Evolutionary conservation across 1,140 invertebrate genomes (phyloP), one percentile per base, ranked within the genome.

Genomic region (Leptinotarsa undecemlineata): DNA sequence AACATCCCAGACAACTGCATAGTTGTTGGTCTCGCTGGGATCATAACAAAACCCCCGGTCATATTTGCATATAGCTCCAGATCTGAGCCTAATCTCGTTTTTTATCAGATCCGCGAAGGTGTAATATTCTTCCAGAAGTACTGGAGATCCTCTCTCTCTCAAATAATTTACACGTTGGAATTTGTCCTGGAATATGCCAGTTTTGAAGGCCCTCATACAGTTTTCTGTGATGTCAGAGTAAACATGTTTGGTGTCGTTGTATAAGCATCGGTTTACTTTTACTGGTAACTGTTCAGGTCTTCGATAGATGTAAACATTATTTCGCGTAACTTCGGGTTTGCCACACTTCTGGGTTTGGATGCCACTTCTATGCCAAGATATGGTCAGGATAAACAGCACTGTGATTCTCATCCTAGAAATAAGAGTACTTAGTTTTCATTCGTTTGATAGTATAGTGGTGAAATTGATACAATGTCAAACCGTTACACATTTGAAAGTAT

Each of bases 31-130:
- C 19, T 68, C 66, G 19, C 23, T 68, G 23, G 66, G 66, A 19
- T 68, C 66, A 68, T 68, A 68, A 68, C 66, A 68, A 47, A 68
- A 68, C n/a, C 66, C 66, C 15, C 66, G 48, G 33, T 68, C 66
- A 26, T 68, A 68, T 47, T 42, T 68, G 33, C 66, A 68, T 42
- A 6, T 17, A 5, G 23, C 17, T 19, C 66, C 66, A 3, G 66
- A 42, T 47, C 66, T 68, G 0, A 68, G 66, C n/a, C 2, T 6
- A n/a, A 68, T 47, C 42, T 68, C 66, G 15, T 68, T 68, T 17
- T 48, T 68, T 8, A 68, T 47, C 26, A 68, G 42, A 68, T 68
- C 66, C 11, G 66, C 66, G 0, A 15, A 19, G 13, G 66, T 42
- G n/a, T 42, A 23, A 33, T 68, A 68, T 47, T 68, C 66, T 68